A percentile compares a stretch with the other conserved stretches of the same genome.
phyloP scores from a whole-genome alignment of 2,113 vertebrate species.

The Mustelus asterias region DNA sequence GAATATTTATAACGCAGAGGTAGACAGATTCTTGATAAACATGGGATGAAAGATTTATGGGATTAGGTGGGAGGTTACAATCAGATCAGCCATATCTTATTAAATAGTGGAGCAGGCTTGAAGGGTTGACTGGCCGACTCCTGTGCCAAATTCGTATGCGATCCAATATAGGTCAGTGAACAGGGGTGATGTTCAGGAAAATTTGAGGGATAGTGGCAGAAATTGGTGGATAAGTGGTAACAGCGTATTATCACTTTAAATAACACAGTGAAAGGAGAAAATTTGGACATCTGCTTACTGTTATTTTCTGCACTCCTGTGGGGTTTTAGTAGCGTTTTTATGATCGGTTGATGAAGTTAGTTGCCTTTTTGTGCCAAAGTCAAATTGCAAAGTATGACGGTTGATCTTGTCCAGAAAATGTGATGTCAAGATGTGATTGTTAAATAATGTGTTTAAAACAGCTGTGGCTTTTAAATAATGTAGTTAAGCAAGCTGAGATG shows the following conservation, averaged over 20 bases:
- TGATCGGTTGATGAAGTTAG: neutral
- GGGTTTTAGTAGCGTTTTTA: too few species aligned
- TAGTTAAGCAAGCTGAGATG: neutral
- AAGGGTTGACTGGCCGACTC: too few species aligned
- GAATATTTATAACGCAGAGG: too few species aligned
- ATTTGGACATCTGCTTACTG: neutral
- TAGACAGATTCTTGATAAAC: too few species aligned
- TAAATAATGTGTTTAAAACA: neutral
- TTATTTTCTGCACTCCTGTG: neutral
- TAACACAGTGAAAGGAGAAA: neutral
- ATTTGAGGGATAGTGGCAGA: neutral
- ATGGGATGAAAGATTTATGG: too few species aligned
- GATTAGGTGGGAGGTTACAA: too few species aligned
- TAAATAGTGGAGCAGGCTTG: too few species aligned
- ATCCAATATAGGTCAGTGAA: neutral
- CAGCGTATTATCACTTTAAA: neutral
- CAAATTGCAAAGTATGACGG: neutral
- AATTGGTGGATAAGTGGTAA: neutral
- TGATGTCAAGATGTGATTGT: neutral
- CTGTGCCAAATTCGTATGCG: too few species aligned
- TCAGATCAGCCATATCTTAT: too few species aligned
- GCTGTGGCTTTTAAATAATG: too few species aligned
- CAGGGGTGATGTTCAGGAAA: neutral
- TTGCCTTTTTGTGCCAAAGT: neutral
- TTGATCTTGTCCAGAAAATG: neutral